Conservation (phyloP, 2,888 invertebrate species). For the Platerodrilus igneus region DNA sequence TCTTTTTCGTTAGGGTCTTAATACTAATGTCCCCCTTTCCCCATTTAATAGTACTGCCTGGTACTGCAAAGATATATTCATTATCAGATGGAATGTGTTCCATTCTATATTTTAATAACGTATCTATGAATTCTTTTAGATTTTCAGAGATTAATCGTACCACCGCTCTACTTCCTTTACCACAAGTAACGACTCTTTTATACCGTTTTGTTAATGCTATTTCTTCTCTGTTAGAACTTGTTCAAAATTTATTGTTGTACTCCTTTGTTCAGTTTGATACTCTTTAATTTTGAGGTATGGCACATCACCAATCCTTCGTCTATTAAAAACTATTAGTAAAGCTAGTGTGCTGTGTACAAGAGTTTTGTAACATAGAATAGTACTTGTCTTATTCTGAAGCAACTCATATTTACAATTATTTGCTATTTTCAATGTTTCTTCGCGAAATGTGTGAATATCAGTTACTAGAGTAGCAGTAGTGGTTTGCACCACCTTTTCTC, state of each 20-base stretch:
- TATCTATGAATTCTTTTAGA: no score
- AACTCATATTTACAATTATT: constrained; percentile 9
- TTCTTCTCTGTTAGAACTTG: no score
- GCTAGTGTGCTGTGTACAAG: constrained; percentile 13
- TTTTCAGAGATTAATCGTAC: no score
- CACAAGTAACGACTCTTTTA: no score
- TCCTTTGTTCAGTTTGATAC: constrained; percentile 13
- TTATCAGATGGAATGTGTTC: no score
- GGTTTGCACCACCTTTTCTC: constrained; percentile 25
- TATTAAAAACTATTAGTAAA: constrained; percentile 22
- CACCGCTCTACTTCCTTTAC: no score
- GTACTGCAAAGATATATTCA: no score
- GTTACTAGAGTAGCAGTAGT: constrained; percentile 17
- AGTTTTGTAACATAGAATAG: constrained; percentile 15
- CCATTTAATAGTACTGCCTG: constrained; percentile 23
- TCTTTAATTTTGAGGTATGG: constrained; percentile 24
- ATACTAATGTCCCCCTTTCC: constrained; percentile 29
- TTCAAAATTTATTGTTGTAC: no score
- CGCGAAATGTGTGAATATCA: constrained; percentile 21
- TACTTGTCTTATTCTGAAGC: constrained; percentile 3
- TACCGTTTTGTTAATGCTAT: no score
- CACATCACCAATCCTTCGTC: constrained; percentile 21
- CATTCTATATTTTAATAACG: no score
- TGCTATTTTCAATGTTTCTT: constrained; percentile 12
- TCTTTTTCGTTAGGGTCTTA: constrained; percentile 23